Evolutionary conservation across 2,888 invertebrate species (phyloP).

Genomic region (Nephrotoma appendiculata): DNA sequence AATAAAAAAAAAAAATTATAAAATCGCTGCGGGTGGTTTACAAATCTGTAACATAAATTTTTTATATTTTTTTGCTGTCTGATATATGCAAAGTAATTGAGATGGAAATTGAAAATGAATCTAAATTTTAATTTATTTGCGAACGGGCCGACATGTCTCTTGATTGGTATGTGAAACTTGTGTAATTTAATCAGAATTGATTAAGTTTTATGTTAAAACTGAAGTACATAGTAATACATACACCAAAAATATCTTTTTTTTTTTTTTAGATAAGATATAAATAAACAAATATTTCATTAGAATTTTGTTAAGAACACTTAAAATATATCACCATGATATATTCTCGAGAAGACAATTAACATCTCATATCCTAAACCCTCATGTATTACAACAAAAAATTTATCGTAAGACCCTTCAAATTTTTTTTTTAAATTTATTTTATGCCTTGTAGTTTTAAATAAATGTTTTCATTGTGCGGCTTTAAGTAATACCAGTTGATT

Average conservation of each 20-base stretch:
- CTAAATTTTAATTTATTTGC: background rate
- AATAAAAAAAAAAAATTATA: background rate
- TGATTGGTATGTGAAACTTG: background rate
- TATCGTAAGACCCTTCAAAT: background rate
- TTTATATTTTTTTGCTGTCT: background rate
- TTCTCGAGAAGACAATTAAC: background rate
- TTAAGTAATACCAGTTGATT: background rate
- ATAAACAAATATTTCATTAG: background rate
- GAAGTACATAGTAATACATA: background rate
- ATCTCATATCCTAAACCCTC: background rate
- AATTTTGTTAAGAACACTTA: background rate
- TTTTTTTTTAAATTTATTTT: background rate
- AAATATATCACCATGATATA: background rate
- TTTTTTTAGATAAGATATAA: too few relatives aligned
- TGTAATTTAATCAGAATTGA: background rate
- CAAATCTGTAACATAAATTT: background rate
- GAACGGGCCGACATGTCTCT: background rate
- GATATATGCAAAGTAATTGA: background rate
- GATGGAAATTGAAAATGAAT: background rate
- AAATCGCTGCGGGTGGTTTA: background rate
- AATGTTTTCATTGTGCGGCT: background rate
- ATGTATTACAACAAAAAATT: background rate
- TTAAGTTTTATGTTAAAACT: too few relatives aligned
- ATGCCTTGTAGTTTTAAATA: background rate
- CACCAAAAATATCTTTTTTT: background rate